phyloP scores from a whole-genome alignment of 2,113 vertebrate species.

The Thalassarche chlororhynchos region DNA sequence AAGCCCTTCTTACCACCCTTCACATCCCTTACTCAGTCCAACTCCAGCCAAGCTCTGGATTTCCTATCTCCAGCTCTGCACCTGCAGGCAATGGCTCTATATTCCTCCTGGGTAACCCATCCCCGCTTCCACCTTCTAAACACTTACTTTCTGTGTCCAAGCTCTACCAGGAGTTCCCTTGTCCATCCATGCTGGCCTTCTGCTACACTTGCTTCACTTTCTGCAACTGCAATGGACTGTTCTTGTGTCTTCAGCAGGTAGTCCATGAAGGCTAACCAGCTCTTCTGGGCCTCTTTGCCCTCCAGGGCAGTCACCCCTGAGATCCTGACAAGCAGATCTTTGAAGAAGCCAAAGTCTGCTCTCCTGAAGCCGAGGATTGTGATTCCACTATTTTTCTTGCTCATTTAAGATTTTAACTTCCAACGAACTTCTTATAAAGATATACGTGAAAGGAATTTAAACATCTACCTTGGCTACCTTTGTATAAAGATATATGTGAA shows the following conservation, averaged over 20 bases:
- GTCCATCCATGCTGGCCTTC: not conserved
- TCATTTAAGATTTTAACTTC: not conserved
- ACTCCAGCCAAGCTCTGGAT: not conserved
- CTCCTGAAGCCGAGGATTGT: not conserved
- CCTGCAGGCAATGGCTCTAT: not conserved
- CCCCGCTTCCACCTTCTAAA: not conserved
- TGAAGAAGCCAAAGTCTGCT: not conserved
- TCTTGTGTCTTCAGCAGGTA: not conserved
- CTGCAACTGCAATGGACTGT: not conserved
- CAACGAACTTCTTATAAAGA: not conserved
- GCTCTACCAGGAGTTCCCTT: not conserved
- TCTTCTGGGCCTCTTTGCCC: not conserved
- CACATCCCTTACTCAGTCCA: not conserved
- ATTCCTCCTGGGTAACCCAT: not conserved
- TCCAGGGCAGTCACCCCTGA: not conserved
- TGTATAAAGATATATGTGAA: not conserved
- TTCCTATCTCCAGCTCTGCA: not conserved
- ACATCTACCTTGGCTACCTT: not conserved
- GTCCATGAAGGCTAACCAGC: not conserved
- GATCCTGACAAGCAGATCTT: not conserved
- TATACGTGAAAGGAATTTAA: not conserved
- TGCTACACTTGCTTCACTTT: not conserved
- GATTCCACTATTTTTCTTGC: not conserved
- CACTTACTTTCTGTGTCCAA: not conserved
- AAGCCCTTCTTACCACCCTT: not conserved